Conservation (phyloP, 2,113 vertebrate species). For the Aphelocoma coerulescens region DNA sequence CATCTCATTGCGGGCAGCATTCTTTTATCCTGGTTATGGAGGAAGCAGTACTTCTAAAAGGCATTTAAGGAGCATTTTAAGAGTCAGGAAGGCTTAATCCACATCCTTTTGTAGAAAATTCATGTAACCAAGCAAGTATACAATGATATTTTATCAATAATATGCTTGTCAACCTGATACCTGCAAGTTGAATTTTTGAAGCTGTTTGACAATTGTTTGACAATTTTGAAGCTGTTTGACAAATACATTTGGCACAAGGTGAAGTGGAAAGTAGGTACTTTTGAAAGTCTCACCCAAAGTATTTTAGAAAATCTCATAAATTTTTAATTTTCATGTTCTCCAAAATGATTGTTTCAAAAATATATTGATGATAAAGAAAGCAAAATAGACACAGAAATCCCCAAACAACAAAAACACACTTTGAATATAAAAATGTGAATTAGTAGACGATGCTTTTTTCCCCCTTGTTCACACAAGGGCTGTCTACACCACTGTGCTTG, state of each 20-base stretch:
- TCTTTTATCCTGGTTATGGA: background rate
- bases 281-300: background rate
- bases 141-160: background rate
- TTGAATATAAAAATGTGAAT: background rate
- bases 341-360: background rate
- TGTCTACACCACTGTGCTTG: conserved; percentile 23
- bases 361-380: background rate
- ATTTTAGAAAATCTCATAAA: background rate
- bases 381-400: background rate
- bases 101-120: background rate
- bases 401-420: background rate
- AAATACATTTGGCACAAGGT: background rate
- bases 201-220: background rate
- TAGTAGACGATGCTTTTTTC: background rate
- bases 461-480: background rate
- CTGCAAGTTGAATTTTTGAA: background rate
- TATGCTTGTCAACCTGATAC: background rate
- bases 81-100: background rate
- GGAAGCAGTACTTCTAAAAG: background rate
- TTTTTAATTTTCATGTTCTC: background rate
- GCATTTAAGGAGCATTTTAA: background rate
- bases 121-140: background rate
- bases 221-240: background rate
- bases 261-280: background rate
- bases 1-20: background rate